Conservation (phyloP, 2,888 invertebrate genomes). For the Dorcus hopei region DNA sequence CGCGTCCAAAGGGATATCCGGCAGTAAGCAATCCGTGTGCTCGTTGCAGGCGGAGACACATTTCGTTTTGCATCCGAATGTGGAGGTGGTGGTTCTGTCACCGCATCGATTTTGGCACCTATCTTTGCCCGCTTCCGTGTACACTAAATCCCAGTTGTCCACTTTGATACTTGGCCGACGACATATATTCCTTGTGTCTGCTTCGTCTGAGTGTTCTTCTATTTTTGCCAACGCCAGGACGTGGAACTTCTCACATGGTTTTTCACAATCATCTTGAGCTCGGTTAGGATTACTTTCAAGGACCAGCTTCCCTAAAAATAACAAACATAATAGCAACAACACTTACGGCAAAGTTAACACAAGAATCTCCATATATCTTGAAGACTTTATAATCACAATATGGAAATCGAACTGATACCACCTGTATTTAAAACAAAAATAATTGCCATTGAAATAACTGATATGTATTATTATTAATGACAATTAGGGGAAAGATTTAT, state of each 20-base stretch:
- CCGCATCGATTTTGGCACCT: slow-evolving; percentile 10
- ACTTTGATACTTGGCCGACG: slow-evolving; percentile 42
- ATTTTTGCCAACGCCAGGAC: slow-evolving; percentile 42
- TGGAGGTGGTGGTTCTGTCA: slow-evolving; percentile 9
- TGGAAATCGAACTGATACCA: too few species aligned
- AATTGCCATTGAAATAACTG: too few species aligned
- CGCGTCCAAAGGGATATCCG: slow-evolving; percentile 44
- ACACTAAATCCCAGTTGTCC: slow-evolving; percentile 47
- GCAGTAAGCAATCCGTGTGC: slow-evolving; percentile 31
- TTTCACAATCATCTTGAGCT: neutral
- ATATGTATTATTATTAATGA: too few species aligned
- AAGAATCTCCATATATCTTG: too few species aligned
- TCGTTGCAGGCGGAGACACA: slow-evolving; percentile 24
- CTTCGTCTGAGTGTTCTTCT: slow-evolving; percentile 31
- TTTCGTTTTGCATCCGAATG: slow-evolving; percentile 17
- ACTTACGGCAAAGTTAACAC: too few species aligned
- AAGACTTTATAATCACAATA: too few species aligned
- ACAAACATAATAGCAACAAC: neutral
- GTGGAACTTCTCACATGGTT: slow-evolving; percentile 38
- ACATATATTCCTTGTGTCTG: slow-evolving; percentile 20
- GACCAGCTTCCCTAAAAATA: neutral
- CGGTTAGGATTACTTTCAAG: neutral
- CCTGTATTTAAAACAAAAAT: too few species aligned
- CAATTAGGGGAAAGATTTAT: too few species aligned
- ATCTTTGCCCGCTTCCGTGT: slow-evolving; percentile 33